These are phyloP conservation scores for Pseudocheirus occidentalis DNA, from an alignment of 2,797 vertebrate species.

Conservation along the genomic window DNA sequence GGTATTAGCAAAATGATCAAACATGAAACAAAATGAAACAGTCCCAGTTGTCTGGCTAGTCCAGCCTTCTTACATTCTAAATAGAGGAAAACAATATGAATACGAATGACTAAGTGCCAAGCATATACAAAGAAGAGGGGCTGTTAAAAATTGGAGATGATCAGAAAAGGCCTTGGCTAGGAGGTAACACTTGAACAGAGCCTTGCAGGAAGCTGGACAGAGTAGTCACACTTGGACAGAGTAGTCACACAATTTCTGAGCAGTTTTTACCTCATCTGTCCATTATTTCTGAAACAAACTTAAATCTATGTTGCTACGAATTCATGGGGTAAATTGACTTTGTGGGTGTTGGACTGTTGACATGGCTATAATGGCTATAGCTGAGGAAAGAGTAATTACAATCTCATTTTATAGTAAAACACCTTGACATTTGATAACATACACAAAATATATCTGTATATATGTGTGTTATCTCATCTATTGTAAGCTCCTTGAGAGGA, in stretches of 20 bases:
- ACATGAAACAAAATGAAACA: neutral
- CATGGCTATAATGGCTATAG: neutral
- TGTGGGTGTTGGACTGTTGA: neutral
- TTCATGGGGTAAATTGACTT: neutral
- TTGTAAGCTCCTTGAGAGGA: neutral
- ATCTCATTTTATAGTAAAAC: neutral
- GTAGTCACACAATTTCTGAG: neutral
- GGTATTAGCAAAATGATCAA: neutral
- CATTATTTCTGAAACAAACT: neutral
- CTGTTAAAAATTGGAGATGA: neutral
- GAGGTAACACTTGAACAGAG: neutral
- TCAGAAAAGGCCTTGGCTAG: neutral
- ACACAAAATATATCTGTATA: neutral
- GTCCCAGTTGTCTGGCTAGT: neutral
- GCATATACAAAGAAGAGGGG: neutral
- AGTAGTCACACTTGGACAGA: neutral
- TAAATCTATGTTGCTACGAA: neutral
- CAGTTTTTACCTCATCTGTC: neutral
- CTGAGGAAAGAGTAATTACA: neutral
- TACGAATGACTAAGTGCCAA: neutral
- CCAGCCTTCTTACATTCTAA: neutral
- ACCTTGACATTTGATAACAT: neutral
- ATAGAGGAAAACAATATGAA: neutral
- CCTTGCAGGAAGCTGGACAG: neutral
- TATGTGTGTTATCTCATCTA: neutral